These are phyloP conservation scores for Phasia obesa DNA, from an alignment of 2,888 invertebrate species.

Conservation along the genomic window DNA sequence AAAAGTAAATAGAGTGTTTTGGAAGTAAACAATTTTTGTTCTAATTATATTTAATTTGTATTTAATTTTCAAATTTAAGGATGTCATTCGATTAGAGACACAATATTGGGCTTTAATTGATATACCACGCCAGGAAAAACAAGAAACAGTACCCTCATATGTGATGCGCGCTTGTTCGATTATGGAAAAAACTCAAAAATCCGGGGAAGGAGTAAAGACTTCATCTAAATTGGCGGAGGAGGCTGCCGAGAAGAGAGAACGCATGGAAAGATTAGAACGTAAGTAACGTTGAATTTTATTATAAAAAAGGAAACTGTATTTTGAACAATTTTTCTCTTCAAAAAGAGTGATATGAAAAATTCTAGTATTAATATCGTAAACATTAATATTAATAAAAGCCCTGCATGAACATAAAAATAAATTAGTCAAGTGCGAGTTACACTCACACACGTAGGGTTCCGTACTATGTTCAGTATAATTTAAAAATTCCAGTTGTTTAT, in stretches of 20 bases:
- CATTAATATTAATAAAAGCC: no score
- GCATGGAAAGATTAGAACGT: slow-evolving; percentile 94
- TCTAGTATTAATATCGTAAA: no score
- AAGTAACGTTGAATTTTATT: slow-evolving; percentile 72
- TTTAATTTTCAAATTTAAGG: slow-evolving; percentile 83
- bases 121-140: slow-evolving; percentile 96
- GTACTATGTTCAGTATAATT: no score
- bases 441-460: no score
- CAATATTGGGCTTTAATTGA: slow-evolving; percentile 97
- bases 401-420: no score
- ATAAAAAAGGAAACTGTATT: neutral
- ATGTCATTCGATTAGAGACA: slow-evolving; percentile 94
- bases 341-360: no score
- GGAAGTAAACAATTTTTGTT: neutral
- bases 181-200: slow-evolving; percentile 95
- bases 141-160: slow-evolving; percentile 95
- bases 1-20: slow-evolving; percentile 85
- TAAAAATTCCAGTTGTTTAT: no score
- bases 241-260: slow-evolving; percentile 91
- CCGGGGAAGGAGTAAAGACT: slow-evolving; percentile 94
- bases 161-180: slow-evolving; percentile 95
- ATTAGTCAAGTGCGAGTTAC: no score
- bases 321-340: no score
- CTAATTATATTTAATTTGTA: neutral
- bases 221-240: slow-evolving; percentile 93